Evolutionary conservation across 2,888 invertebrate species (phyloP).

Genomic region (Germaria angustata): DNA sequence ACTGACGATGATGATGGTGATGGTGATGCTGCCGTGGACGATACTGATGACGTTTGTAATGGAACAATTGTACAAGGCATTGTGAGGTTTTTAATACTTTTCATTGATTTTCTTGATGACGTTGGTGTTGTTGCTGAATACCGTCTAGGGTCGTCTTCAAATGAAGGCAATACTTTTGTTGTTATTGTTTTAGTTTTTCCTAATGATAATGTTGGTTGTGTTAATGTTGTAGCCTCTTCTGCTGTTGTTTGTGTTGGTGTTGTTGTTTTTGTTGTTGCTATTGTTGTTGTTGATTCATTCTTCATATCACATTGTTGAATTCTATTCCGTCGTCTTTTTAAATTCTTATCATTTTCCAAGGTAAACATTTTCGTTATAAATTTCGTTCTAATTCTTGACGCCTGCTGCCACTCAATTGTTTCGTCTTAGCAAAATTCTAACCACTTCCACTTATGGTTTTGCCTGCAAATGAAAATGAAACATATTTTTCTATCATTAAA

Average conservation of each 20-base stretch:
- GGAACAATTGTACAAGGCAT: slow-evolving; percentile 42
- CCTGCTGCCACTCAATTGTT: slow-evolving; percentile 13
- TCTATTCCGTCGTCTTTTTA: slow-evolving; percentile 50
- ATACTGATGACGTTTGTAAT: background rate
- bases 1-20: background rate
- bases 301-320: slow-evolving; percentile 19
- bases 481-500: slow-evolving; percentile 6
- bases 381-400: background rate
- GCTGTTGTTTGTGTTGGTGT: slow-evolving; percentile 36
- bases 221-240: slow-evolving; percentile 19
- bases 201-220: slow-evolving; percentile 1
- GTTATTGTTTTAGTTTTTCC: slow-evolving; percentile 21
- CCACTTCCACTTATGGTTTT: slow-evolving; percentile 12
- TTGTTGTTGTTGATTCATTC: slow-evolving; percentile 29
- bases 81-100: slow-evolving; percentile 62
- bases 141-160: slow-evolving; percentile 2
- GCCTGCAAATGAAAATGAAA: slow-evolving; percentile 57
- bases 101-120: slow-evolving; percentile 51
- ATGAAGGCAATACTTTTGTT: slow-evolving; percentile 22
- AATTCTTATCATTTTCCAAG: slow-evolving; percentile 53
- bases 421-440: background rate
- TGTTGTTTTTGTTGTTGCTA: background rate
- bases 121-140: slow-evolving; percentile 12
- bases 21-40: background rate
- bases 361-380: slow-evolving; percentile 52